Percentiles rank a stretch among this genome's conserved stretches.
Conservation (phyloP, 2,888 invertebrate species). For the Agonopterix arenella region DNA sequence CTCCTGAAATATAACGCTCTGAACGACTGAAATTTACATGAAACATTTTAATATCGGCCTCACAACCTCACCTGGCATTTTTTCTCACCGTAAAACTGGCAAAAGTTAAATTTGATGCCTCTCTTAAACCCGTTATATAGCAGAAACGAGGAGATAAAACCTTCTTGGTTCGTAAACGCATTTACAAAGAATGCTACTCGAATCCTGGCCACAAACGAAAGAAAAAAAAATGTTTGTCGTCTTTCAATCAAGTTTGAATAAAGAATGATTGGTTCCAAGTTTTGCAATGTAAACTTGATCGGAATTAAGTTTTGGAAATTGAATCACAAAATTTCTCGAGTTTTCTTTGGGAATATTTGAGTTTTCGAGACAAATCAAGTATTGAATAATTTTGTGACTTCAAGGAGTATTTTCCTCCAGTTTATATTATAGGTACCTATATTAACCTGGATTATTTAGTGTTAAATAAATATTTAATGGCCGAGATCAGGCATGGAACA, state of each 20-base stretch:
- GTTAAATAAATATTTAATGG: too few species aligned
- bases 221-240: constrained; percentile 10
- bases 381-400: too few species aligned
- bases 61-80: constrained; percentile 59
- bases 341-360: neutral
- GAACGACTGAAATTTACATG: constrained; percentile 65
- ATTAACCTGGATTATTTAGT: too few species aligned
- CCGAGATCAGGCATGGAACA: too few species aligned
- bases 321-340: neutral
- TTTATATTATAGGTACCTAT: too few species aligned
- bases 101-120: constrained; percentile 47
- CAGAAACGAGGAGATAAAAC: constrained; percentile 29
- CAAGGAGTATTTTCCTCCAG: too few species aligned
- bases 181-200: constrained; percentile 26
- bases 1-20: constrained; percentile 59
- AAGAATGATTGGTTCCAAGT: constrained; percentile 23
- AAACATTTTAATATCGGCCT: constrained; percentile 72
- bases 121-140: constrained; percentile 38
- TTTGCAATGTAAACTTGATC: constrained; percentile 20
- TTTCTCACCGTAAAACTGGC: constrained; percentile 64
- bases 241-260: constrained; percentile 39
- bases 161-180: constrained; percentile 30
- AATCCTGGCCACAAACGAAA: constrained; percentile 23
- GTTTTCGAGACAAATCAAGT: too few species aligned
- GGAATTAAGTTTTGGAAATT: constrained; percentile 13